Evolutionary conservation across 1,140 invertebrate species (phyloP).

Genomic region (Platyscapa corneri): DNA sequence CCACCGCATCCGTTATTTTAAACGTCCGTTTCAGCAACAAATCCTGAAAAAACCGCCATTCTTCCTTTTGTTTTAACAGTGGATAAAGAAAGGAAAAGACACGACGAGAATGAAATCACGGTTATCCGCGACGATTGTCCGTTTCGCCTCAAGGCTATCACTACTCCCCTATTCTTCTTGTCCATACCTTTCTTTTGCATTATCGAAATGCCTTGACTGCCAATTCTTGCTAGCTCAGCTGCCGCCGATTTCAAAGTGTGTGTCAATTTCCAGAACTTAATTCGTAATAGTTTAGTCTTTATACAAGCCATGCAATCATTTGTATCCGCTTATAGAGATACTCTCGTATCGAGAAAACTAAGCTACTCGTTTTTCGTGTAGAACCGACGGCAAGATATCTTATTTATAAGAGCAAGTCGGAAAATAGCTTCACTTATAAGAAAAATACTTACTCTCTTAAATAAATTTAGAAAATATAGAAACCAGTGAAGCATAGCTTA

Average conservation of each 20-base stretch:
- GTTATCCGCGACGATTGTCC: conserved; percentile 39
- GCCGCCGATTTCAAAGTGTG: neutral
- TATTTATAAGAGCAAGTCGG: neutral
- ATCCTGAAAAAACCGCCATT: neutral
- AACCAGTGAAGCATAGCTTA: too few relatives aligned
- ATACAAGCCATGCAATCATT: neutral
- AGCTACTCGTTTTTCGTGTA: neutral
- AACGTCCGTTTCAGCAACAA: conserved; percentile 20
- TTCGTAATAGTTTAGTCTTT: neutral
- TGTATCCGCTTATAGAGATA: neutral
- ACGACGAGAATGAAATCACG: conserved; percentile 42
- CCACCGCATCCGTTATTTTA: conserved; percentile 41
- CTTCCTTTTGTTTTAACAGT: conserved; percentile 14
- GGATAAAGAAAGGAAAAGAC: conserved; percentile 21
- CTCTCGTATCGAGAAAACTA: conserved; percentile 11
- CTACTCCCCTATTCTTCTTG: neutral
- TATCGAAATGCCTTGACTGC: neutral
- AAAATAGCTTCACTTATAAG: too few relatives aligned
- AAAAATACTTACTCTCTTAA: too few relatives aligned
- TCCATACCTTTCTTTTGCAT: neutral
- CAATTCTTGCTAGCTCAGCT: neutral
- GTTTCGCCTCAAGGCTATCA: neutral
- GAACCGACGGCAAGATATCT: neutral
- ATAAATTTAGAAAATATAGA: too few relatives aligned
- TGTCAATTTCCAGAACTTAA: neutral